These are phyloP conservation scores for Sclerodermus sp. DNA, from an alignment of 2,888 invertebrate genomes.

Conservation along the genomic window DNA sequence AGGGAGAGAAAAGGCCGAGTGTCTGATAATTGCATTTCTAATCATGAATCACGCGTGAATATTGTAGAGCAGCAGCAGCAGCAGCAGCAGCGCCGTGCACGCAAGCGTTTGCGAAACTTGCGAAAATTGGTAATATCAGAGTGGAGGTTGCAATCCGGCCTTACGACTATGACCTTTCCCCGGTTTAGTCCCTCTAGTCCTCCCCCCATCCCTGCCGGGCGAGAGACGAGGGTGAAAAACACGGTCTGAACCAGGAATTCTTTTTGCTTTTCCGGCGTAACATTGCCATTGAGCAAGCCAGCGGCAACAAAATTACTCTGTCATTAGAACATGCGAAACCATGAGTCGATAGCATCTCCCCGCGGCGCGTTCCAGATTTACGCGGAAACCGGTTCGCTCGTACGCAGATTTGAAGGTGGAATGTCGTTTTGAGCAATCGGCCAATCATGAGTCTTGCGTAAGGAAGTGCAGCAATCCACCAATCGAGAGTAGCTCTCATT, in stretches of 20 bases:
- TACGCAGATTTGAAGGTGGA: conserved; percentile 16
- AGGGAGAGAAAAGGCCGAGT: no score
- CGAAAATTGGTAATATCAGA: neutral
- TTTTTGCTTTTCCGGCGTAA: conserved; percentile 6
- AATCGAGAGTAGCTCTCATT: neutral
- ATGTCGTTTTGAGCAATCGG: conserved; percentile 27
- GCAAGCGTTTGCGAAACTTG: neutral
- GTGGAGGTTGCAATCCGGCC: neutral
- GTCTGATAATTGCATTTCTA: no score
- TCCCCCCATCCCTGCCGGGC: neutral
- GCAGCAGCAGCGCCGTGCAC: neutral
- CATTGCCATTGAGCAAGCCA: conserved; percentile 16
- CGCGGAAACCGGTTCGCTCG: conserved; percentile 21
- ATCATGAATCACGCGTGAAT: no score
- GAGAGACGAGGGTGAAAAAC: neutral
- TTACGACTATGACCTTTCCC: neutral
- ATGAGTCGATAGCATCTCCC: conserved; percentile 3
- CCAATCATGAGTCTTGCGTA: conserved; percentile 17
- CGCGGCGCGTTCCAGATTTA: conserved; percentile 7
- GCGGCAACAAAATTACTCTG: neutral
- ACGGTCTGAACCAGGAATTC: conserved; percentile 2
- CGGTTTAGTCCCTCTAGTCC: neutral
- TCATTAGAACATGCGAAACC: conserved; percentile 12
- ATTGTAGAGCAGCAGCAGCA: neutral
- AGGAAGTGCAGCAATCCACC: conserved; percentile 2